These are phyloP conservation scores for Phoenicopterus ruber DNA, from an alignment of 2,113 vertebrate species.

Conservation along the genomic window DNA sequence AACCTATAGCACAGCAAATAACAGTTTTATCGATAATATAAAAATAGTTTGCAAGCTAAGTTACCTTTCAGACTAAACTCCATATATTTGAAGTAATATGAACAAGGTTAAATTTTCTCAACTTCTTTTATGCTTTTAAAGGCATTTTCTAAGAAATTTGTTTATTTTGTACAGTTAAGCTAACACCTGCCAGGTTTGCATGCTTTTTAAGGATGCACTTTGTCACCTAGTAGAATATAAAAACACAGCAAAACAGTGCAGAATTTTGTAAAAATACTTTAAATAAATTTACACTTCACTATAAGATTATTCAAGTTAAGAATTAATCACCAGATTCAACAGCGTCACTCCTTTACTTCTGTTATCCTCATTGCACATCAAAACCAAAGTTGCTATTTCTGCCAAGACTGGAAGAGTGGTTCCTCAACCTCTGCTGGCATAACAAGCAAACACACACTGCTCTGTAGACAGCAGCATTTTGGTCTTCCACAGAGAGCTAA, in stretches of 20 bases:
- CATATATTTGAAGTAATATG: neutral
- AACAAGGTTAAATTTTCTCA: neutral
- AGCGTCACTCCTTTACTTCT: neutral
- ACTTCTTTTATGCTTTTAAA: neutral
- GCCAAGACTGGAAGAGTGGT: neutral
- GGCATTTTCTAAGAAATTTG: neutral
- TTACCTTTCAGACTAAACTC: conserved; percentile 8
- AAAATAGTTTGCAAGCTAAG: conserved; percentile 27
- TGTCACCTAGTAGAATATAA: conserved; percentile 2
- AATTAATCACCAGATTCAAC: neutral
- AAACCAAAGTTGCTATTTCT: neutral
- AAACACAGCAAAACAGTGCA: conserved; percentile 4
- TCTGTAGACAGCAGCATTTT: neutral
- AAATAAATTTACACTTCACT: conserved; percentile 35
- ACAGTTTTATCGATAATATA: neutral
- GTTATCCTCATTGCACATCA: neutral
- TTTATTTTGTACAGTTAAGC: neutral
- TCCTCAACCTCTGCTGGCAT: neutral
- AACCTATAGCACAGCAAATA: neutral
- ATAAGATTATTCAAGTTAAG: conserved; percentile 24
- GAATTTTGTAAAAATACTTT: conserved; percentile 29
- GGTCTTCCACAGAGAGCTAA: neutral
- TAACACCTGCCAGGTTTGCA: neutral
- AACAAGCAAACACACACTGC: neutral
- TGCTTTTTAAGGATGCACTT: conserved; percentile 10